Percentiles rank a stretch among this genome's conserved stretches.
These are phyloP conservation scores for Drosophila yakuba DNA, from an alignment of 1,140 invertebrate genomes.

Conservation along the genomic window DNA sequence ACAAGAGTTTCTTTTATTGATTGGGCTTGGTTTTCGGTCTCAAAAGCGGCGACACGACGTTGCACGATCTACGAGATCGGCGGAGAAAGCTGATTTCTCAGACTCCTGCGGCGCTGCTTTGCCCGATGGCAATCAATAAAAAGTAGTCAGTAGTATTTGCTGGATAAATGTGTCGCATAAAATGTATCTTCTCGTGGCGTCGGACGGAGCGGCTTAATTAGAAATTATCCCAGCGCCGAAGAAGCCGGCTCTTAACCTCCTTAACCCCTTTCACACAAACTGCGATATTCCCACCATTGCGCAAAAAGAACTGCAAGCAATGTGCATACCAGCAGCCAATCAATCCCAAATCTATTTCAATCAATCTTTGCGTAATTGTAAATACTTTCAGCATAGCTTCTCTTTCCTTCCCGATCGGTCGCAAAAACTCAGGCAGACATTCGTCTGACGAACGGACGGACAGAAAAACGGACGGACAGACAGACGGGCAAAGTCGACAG, in stretches of 20 bases:
- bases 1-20: slow-evolving; percentile 49
- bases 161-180: slow-evolving; percentile 49
- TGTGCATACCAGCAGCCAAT: slow-evolving; percentile 80
- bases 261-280: slow-evolving; percentile 41
- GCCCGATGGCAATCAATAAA: slow-evolving; percentile 54
- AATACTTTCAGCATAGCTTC: slow-evolving; percentile 81
- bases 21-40: slow-evolving; percentile 19
- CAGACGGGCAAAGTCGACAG: slow-evolving; percentile 36
- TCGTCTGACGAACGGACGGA: slow-evolving; percentile 1
- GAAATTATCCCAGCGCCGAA: slow-evolving; percentile 37
- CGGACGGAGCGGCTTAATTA: slow-evolving; percentile 34
- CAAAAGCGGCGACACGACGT: neutral
- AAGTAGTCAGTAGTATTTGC: slow-evolving; percentile 30
- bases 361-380: slow-evolving; percentile 83
- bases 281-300: slow-evolving; percentile 16
- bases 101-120: slow-evolving; percentile 37
- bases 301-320: slow-evolving; percentile 22
- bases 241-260: slow-evolving; percentile 29
- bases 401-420: neutral
- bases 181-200: slow-evolving; percentile 26
- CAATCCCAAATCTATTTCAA: slow-evolving; percentile 82
- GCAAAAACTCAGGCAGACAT: slow-evolving; percentile 28
- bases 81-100: slow-evolving; percentile 43
- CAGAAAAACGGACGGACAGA: slow-evolving; percentile 4
- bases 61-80: slow-evolving; percentile 44